These are phyloP conservation scores for Chromobotia macracanthus DNA, from an alignment of 2,797 vertebrate genomes.

Conservation along the genomic window DNA sequence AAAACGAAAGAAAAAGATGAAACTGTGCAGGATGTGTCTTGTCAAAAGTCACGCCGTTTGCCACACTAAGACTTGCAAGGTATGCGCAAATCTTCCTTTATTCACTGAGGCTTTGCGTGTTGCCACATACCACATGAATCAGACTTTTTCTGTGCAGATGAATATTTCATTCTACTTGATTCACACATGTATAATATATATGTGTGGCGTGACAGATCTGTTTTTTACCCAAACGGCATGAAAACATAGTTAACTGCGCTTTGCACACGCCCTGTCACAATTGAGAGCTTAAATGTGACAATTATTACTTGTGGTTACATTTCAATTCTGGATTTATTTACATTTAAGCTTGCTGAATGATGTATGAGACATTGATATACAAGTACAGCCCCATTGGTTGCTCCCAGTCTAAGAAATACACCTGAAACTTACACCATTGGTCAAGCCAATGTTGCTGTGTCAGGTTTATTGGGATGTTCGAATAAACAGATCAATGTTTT, in stretches of 20 bases:
- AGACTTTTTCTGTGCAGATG: neutral
- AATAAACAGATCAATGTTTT: no score
- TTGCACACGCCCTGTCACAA: neutral
- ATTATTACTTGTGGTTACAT: neutral
- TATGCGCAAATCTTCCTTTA: neutral
- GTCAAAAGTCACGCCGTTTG: slow-evolving; percentile 6
- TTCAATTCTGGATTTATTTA: neutral
- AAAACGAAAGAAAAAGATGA: slow-evolving; percentile 20
- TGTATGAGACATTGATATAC: neutral
- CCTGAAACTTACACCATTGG: neutral
- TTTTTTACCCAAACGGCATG: neutral
- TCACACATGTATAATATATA: neutral
- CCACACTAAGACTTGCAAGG: neutral
- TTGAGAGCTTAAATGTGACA: neutral
- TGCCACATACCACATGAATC: slow-evolving; percentile 4
- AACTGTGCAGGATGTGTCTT: slow-evolving; percentile 22
- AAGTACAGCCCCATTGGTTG: neutral
- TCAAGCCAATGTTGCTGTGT: neutral
- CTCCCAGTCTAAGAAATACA: neutral
- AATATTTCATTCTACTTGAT: slow-evolving; percentile 32
- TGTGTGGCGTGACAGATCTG: neutral
- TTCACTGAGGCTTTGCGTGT: slow-evolving; percentile 17
- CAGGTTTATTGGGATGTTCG: no score
- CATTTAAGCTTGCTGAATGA: neutral
- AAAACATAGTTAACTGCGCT: slow-evolving; percentile 1